phyloP scores from a whole-genome alignment of 2,113 vertebrate species.

The Acanthisitta chloris region DNA sequence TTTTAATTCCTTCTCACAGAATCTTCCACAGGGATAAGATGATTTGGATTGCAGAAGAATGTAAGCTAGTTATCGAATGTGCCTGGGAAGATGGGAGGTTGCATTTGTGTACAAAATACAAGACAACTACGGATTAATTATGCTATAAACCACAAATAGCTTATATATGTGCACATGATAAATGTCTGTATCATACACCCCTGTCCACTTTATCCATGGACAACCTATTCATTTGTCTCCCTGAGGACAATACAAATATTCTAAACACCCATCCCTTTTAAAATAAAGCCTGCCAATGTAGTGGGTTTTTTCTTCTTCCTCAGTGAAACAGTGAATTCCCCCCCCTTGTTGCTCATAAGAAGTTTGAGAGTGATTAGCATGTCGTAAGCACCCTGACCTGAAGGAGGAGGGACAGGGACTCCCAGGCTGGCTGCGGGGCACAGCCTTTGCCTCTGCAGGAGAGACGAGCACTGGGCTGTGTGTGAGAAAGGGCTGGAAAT shows the following conservation, averaged over 20 bases:
- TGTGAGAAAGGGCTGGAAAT: rapidly evolving
- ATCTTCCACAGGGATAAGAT: not conserved
- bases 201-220: not conserved
- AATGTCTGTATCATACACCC: not conserved
- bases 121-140: slow-evolving; percentile 8
- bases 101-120: not conserved
- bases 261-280: not conserved
- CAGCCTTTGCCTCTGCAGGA: not conserved
- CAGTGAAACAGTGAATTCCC: not conserved
- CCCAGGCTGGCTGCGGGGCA: not conserved
- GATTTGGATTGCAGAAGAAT: not conserved
- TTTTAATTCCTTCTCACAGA: not conserved
- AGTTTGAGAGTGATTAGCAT: not conserved
- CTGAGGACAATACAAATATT: not conserved
- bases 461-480: rapidly evolving
- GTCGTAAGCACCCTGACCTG: not conserved
- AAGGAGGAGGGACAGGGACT: no score
- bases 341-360: not conserved
- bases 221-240: not conserved
- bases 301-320: not conserved
- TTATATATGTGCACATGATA: not conserved
- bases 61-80: not conserved
- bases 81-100: not conserved
- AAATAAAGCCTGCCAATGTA: not conserved
- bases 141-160: not conserved